Evolutionary conservation across 1,140 invertebrate species (phyloP), one percentile per base, ranked within the genome.

Genomic region (Nomia melanderi): DNA sequence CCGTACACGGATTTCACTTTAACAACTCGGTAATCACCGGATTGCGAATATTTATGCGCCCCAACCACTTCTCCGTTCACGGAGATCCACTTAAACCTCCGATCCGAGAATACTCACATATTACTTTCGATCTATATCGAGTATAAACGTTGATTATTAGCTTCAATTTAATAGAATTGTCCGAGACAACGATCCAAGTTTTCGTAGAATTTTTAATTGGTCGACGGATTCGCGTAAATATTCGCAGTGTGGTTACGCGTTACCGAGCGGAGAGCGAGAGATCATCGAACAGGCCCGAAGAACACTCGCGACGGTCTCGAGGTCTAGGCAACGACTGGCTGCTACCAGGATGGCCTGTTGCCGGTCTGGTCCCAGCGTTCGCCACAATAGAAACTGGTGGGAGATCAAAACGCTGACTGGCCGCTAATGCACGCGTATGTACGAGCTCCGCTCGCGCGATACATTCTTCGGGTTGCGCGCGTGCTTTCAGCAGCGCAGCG

Each of bases 391-490:
- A 86, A 83, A 77, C 79, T 84, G 89, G 89, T 90, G 89, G 89
- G 89, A 90, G 89, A 90, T 90, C 84, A 88, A 90, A 90, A 90
- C 86, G 86, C 88, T 86, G 86, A 84, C 76, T 88, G 80, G 77
- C 72, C 74, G 78, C 65, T 78, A 71, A 79, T 73, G 69, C 47
- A 79, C 44, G 33, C 44, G 36, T 56, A 69, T 59, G 39, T 29
- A 64, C 47, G 29, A 27, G 47, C 14, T 57, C 29, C 12, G 39
- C 62, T 65, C 54, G 31, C 56, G 17, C 29, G 47, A 67, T 53
- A 33, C 25, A 23, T 44, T 41, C 20, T 20, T 41, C 27, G 23
- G 36, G n/a, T n/a, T 64, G 72, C 41, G 71, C 66, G 57, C 66
- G 65, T 25, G 41, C 20, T 11, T 8, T 23, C n/a, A 25, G 27